Base-by-base conservation (phyloP, 2,113 vertebrate genomes). In the Aythya baeri region DNA sequence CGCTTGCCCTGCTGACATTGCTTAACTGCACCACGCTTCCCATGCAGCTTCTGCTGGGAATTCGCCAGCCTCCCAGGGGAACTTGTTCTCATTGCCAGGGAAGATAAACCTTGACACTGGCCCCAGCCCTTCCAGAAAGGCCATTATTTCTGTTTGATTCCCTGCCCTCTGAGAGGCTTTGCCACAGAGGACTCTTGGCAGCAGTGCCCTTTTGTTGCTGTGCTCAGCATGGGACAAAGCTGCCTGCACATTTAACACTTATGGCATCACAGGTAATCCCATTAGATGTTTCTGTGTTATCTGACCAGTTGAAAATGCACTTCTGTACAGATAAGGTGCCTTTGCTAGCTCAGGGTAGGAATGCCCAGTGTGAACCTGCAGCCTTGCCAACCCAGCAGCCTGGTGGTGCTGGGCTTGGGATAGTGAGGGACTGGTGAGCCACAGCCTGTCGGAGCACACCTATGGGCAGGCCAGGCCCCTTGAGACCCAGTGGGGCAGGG, bases 391-490 rank as follows among this genome's bases (percentile, higher is more conserved):
- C 13, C 13, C 50, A 14, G 83, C 54, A 38, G 4, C 26, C 36
- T 31, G 41, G 34, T 31, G 1, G 38, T 3, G 0, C 13, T 0
- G 16, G 34, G 18, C 77, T 88, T 0, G 0, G 67, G 43, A 41
- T 38, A 78, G 31, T 11, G n/a, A 67, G 7, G 65, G 46, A 22
- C 17, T 0, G 2, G 50, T 41, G 38, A 71, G 26, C 43, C 11
- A 3, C 5, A 8, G 43, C 26, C 54, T 14, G 9, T 17, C 54
- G 59, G 38, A 50, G 34, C 55, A n/a, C 8, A 7, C 1, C 0
- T 10, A 41, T 29, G 71, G 61, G 38, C 57, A 17, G 9, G 8
- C 13, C 0, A 3, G 55, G 55, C 32, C 36, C 61, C 14, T 27
- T 27, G 26, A 61, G 22, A 67, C 26, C 21, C 31, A 34, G 36